Evolutionary conservation across 64 coral and sea anemone genomes (phyloP), one percentile per base, ranked within the genome.

Genomic region (Pachyseris speciosa): DNA sequence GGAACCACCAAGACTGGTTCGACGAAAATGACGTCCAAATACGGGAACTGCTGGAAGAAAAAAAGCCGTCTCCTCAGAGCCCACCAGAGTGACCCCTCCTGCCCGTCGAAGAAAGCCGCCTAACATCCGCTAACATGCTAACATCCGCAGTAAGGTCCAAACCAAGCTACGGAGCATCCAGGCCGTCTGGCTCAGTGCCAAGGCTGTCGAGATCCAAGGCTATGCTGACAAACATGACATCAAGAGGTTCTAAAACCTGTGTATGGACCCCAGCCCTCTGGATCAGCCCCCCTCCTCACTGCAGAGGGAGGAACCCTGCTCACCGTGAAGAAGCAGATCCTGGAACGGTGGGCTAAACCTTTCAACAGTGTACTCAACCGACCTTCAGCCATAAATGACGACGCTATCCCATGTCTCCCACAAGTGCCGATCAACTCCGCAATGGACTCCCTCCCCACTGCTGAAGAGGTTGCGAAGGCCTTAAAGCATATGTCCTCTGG

Each of bases 1-100:
- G 80, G 67, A 42, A 84, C 80, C 80, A 84, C n/a, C 20, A 64
- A 3, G 80, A 84, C 80, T 84, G 80, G 34, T 84, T 84, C 22
- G 60, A 84, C 3, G 80, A 84, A 59, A 84, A 84, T 42, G 57
- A 84, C 29, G 19, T 1, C 3, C 13, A 37, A 15, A 37, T 37
- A 1, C 67, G 4, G 0, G 17, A 4, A 11, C 52, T 83, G 28
- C 78, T 83, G 20, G 64, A 85, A 69, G 83, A 85, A 85, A 72
- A 86, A 17, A 16, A n/a, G 30, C 38, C 57, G 60, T 0, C 16
- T 73, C 12, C 33, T 73, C 7, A 24, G 41, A 19, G 84, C 42
- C 63, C 66, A 52, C 38, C 84, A 72, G 44, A 72, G 25, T 53
- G 64, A 72, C 67, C 84, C 84, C 12, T n/a, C 65, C 30, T 53